Conservation (phyloP, 2,113 vertebrate species). For the Phaethon lepturus region DNA sequence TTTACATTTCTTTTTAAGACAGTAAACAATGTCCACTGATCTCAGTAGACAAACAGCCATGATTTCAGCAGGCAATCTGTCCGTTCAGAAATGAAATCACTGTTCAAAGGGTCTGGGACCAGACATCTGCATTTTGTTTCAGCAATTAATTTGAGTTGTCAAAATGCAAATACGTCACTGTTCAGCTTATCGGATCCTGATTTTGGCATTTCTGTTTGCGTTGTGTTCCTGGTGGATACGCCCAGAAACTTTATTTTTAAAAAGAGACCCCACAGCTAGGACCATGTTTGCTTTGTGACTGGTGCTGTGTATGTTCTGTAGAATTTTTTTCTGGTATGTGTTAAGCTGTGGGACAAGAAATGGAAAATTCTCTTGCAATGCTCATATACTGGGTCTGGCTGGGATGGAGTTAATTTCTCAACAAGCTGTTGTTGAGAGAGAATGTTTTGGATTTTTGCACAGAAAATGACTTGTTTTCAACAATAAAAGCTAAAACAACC, state of each 20-base stretch:
- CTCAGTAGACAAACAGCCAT: neutral
- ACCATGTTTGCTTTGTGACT: neutral
- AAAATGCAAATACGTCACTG: neutral
- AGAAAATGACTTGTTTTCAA: neutral
- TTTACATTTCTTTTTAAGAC: neutral
- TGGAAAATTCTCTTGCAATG: neutral
- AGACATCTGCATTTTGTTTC: neutral
- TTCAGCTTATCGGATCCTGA: neutral
- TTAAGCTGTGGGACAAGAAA: neutral
- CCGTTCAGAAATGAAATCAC: neutral
- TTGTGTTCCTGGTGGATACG: neutral
- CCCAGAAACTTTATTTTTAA: neutral
- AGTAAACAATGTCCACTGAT: neutral
- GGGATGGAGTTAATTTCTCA: neutral
- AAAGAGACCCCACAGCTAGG: neutral
- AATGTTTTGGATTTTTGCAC: neutral
- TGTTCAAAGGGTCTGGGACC: neutral
- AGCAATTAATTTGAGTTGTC: neutral
- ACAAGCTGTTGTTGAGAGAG: neutral
- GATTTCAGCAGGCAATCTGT: neutral
- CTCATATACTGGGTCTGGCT: neutral
- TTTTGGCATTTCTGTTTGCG: neutral
- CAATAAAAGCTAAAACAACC: neutral
- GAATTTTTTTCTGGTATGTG: neutral
- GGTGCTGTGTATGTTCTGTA: neutral